phyloP scores from a whole-genome alignment of 2,888 invertebrate species.

The Troides helena region DNA sequence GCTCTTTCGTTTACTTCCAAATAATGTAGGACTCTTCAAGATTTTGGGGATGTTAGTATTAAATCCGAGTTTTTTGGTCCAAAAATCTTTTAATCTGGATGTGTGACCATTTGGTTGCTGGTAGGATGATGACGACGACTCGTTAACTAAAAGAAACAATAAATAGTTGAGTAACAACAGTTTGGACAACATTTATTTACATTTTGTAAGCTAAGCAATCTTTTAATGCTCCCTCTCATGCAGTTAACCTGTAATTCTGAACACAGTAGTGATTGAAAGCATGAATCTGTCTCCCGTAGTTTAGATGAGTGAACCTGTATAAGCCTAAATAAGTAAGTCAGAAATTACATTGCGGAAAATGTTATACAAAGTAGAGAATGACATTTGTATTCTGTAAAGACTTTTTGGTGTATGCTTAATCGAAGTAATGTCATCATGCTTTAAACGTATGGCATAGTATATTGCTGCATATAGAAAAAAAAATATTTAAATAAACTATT shows the following conservation, averaged over 20 bases:
- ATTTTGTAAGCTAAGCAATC: background rate
- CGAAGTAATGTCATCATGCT: too few relatives aligned
- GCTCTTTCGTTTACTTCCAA: background rate
- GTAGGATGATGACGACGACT: background rate
- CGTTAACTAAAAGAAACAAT: slow-evolving; percentile 3
- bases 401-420: too few relatives aligned
- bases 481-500: too few relatives aligned
- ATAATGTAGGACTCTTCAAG: slow-evolving; percentile 3
- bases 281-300: background rate
- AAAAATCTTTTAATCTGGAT: slow-evolving; percentile 8
- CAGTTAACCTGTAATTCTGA: background rate
- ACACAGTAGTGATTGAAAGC: slow-evolving; percentile 2
- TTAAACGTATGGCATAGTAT: too few relatives aligned
- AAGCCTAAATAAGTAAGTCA: background rate
- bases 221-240: background rate
- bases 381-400: too few relatives aligned
- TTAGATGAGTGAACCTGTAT: background rate
- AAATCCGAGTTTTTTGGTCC: slow-evolving; percentile 3
- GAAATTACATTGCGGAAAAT: background rate
- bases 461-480: too few relatives aligned
- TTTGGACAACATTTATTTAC: background rate
- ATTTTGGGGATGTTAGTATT: background rate
- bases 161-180: background rate
- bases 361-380: too few relatives aligned
- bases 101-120: background rate